Evolutionary conservation across 2,888 invertebrate genomes (phyloP).

Genomic region (Vannuccia rotundouncinata): DNA sequence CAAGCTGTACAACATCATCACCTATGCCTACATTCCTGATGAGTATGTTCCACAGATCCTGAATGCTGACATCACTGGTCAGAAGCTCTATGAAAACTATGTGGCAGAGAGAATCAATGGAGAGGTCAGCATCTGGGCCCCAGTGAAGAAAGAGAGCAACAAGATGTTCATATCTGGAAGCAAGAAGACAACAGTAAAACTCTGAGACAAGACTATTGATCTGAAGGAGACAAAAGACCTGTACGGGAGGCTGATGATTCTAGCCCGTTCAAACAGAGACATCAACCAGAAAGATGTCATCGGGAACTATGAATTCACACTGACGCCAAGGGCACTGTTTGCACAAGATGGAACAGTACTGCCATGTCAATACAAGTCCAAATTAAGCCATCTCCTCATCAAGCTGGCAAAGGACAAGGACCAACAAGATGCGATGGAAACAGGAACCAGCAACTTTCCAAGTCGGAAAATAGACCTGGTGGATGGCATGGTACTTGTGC

Average conservation of each 20-base stretch:
- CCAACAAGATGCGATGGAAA: too few relatives aligned
- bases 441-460: too few relatives aligned
- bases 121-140: conserved; percentile 40
- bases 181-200: conserved; percentile 37
- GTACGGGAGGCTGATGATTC: conserved; percentile 34
- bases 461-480: conserved; percentile 36
- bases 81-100: conserved; percentile 41
- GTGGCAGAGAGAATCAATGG: conserved; percentile 41
- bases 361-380: too few relatives aligned
- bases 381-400: too few relatives aligned
- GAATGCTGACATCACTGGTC: conserved; percentile 40
- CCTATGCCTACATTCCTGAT: conserved; percentile 37
- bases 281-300: too few relatives aligned
- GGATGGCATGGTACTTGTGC: conserved; percentile 38
- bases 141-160: conserved; percentile 38
- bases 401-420: too few relatives aligned
- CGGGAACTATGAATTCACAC: too few relatives aligned
- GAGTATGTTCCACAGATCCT: conserved; percentile 41
- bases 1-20: conserved; percentile 23
- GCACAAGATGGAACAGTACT: too few relatives aligned
- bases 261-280: conserved; percentile 23
- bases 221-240: conserved; percentile 38
- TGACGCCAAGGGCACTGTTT: neutral
- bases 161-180: conserved; percentile 39
- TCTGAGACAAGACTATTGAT: conserved; percentile 40